Evolutionary conservation across 2,797 vertebrate species (phyloP).

Genomic region (Rhyacichthys aspro): DNA sequence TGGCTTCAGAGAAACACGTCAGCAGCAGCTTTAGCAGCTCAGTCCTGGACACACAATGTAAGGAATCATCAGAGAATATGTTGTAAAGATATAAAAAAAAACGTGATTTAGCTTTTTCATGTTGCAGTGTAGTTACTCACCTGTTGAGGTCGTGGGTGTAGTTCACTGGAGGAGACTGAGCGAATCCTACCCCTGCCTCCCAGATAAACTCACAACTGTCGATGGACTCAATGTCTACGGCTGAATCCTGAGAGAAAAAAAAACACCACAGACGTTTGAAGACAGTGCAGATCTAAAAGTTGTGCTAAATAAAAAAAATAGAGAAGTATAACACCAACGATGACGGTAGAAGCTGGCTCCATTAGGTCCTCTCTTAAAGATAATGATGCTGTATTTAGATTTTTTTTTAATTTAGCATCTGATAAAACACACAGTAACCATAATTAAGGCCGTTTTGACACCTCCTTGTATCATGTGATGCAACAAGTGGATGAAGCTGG

Average conservation of each 20-base stretch:
- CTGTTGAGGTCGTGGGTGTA: conserved; percentile 92
- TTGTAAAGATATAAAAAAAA: no score
- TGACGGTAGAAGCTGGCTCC: no score
- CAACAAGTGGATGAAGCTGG: conserved; percentile 27
- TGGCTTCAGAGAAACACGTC: conserved; percentile 96
- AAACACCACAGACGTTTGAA: not conserved
- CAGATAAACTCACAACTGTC: conserved; percentile 99
- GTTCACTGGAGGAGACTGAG: conserved; percentile 90
- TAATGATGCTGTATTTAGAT: not conserved
- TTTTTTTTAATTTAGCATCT: not conserved
- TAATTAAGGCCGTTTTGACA: conserved; percentile 18
- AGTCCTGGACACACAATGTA: conserved; percentile 72
- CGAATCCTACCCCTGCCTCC: conserved; percentile 97
- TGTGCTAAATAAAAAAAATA: no score
- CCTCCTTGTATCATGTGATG: conserved; percentile 24
- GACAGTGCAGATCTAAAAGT: no score
- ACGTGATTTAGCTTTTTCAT: not conserved
- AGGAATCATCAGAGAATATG: not conserved
- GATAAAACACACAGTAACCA: not conserved
- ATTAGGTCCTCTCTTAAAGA: not conserved
- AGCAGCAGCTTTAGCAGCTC: conserved; percentile 94
- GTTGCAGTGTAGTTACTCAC: conserved; percentile 60
- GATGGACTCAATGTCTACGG: conserved; percentile 88
- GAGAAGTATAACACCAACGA: no score
- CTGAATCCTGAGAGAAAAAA: conserved; percentile 78